Base-by-base conservation (phyloP, 2,888 invertebrate species). In the Parnassius glacialis region DNA sequence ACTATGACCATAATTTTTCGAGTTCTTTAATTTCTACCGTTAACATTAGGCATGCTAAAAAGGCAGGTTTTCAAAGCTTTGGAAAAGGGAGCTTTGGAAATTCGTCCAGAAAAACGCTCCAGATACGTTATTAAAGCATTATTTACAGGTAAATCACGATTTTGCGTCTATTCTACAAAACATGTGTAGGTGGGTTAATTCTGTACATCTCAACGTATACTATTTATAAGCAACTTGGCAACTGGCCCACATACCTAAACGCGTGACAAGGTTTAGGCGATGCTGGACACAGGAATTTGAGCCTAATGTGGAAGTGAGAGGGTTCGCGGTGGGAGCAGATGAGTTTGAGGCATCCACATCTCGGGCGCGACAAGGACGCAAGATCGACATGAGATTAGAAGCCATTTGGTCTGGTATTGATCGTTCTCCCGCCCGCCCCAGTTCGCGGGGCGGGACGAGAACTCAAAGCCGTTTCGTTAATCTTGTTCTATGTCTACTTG, bases 361-460 rank as follows among this genome's bases (percentile, higher is more conserved):
- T 68, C 66, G 57, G 41, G 87, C 72, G 82, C 70, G 87, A 89
- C 79, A 88, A 84, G 86, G 89, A 89, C 83, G 86, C 81, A 83
- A 84, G 81, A 85, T 81, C 69, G 59, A 65, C 68, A 70, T 64
- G 83, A 90, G 88, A 89, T 88, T 88, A 89, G 87, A 87, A 80
- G 82, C 79, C 79, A 71, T 75, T 74, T 71, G 68, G 69, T 70
- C 71, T 69, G 68, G 70, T 78, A 78, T 78, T 73, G 77, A 76
- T 74, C 72, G 70, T 56, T 47, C 62, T 64, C 64, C 70, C 68
- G 65, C 68, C 67, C 65, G 68, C 65, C 65, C 65, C 57, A 59
- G 59, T 41, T 47, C 65, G 59, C 62, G 65, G 61, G 65, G 62
- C 61, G 64, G 62, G 58, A 59, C 61, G 62, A 51, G 57, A 44